Base-by-base conservation (phyloP, 2,113 vertebrate genomes). In the Eptesicus fuscus region DNA sequence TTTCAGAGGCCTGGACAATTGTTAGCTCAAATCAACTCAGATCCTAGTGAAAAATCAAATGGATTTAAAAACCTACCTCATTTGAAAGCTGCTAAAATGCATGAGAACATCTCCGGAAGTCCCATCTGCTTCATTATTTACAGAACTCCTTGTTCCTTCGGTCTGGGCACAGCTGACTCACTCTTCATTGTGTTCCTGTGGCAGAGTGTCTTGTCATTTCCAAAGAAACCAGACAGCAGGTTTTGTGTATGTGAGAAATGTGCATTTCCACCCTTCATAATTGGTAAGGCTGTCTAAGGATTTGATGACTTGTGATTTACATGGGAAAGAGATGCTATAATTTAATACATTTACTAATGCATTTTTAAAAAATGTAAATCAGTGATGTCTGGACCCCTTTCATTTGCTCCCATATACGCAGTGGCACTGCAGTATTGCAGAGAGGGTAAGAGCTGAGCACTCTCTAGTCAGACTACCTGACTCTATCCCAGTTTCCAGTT, bases 101-200 rank as follows among this genome's bases (percentile, higher is more conserved):
- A 91, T 32, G 59, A 96, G 96, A 79, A 87, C 69, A 59, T 88
- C 93, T 97, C 44, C 59, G 94, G 96, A 95, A 95, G 96, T 95
- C 44, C 97, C 97, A 98, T 98, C 97, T 98, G 97, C 94, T 97
- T 96, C 61, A 0, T 96, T 96, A 93, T 96, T 97, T 97, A 84
- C 93, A 97, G 97, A 97, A 96, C 96, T 95, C 1, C 0, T 84
- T 71, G 92, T 97, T 98, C 96, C 89, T 97, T 91, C 1, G 1
- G 73, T 93, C 89, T 83, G 92, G 85, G 90, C 86, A 91, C 73
- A 83, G 83, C 88, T 97, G 97, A 97, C 93, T 98, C 97, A 93
- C 85, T 97, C 73, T 87, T 94, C 85, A 96, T 97, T 97, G 97
- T 97, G 95, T 95, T 96, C 67, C 63, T 95, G 82, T 88, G 95